Base-by-base conservation (phyloP, 2,113 vertebrate genomes). In the Salminus brasiliensis region DNA sequence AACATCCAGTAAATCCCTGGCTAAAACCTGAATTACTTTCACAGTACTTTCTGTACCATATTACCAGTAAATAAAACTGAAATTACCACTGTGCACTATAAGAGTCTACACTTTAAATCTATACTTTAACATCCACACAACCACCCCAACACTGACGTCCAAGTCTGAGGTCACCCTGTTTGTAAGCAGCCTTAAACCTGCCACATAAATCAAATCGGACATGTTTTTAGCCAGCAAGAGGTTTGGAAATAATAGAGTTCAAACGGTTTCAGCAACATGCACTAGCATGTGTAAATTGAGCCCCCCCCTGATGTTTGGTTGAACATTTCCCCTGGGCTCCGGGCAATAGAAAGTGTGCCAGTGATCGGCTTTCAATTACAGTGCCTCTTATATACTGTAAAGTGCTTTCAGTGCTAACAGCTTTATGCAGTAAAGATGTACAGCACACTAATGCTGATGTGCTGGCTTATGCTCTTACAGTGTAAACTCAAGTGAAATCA, bases 201-300 rank as follows among this genome's bases (percentile, higher is more conserved):
- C 76, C 69, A 80, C 79, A 84, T 84, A 84, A 82, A 86, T 77
- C 79, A 76, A 75, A 63, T 29, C 63, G 23, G 76, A 71, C 82
- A 66, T 72, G 66, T 76, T 79, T 34, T 29, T 16, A 23, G 55
- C 43, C 21, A 32, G 36, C 34, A 4, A 62, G 72, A 73, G 45
- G 67, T 62, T 73, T 30, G 29, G 63, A 77, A 70, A 73, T 73
- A 80, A 75, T 85, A 63, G 72, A 73, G 81, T 83, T 81, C 36
- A 74, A 82, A 70, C 34, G 21, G 7, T 60, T 78, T 68, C 63
- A 66, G 66, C 68, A 78, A 65, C 52, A 52, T 25, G 4, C 55
- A 34, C 23, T 60, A 83, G 65, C 30, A 68, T 81, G 77, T 55
- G 39, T 59, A 45, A 78, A 83, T 83, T 70, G 45, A 53, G 29